Conservation (phyloP, 2,797 vertebrate species). For the Apogon talboti region DNA sequence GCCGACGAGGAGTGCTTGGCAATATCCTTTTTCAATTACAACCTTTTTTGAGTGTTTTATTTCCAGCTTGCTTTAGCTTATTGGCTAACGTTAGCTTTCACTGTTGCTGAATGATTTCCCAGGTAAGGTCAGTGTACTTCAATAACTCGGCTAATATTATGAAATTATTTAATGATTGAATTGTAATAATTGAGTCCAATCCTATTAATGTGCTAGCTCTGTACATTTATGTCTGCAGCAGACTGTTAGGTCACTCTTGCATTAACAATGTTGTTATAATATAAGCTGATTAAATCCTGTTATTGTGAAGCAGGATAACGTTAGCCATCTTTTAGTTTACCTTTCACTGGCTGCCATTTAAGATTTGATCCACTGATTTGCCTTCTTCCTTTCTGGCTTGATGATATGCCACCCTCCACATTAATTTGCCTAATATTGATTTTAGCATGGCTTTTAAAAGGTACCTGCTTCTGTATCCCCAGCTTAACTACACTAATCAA, state of each 20-base stretch:
- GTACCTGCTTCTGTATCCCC: not conserved
- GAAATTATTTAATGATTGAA: not conserved
- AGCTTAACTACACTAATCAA: slow-evolving; percentile 14
- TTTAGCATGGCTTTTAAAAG: slow-evolving; percentile 44
- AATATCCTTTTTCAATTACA: slow-evolving; percentile 83
- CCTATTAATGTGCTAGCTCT: not conserved
- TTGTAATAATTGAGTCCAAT: not conserved
- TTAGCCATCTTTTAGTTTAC: not conserved
- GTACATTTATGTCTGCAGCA: not conserved
- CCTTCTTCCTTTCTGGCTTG: not conserved
- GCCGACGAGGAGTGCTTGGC: slow-evolving; percentile 78
- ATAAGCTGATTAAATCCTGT: not conserved
- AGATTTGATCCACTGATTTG: not conserved
- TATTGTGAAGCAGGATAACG: slow-evolving; percentile 1
- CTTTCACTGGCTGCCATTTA: not conserved
- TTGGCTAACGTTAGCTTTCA: slow-evolving; percentile 59
- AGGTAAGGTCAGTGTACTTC: not conserved
- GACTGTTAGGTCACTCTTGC: not conserved
- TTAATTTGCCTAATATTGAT: slow-evolving; percentile 32
- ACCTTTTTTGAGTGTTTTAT: not conserved
- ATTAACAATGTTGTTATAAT: slow-evolving; percentile 15
- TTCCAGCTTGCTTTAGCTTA: slow-evolving; percentile 40
- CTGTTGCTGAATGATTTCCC: not conserved
- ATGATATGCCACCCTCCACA: not conserved
- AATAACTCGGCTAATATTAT: not conserved